Evolutionary conservation across 2,113 vertebrate genomes (phyloP), one percentile per base, ranked within the genome.

Genomic region (Meles meles): DNA sequence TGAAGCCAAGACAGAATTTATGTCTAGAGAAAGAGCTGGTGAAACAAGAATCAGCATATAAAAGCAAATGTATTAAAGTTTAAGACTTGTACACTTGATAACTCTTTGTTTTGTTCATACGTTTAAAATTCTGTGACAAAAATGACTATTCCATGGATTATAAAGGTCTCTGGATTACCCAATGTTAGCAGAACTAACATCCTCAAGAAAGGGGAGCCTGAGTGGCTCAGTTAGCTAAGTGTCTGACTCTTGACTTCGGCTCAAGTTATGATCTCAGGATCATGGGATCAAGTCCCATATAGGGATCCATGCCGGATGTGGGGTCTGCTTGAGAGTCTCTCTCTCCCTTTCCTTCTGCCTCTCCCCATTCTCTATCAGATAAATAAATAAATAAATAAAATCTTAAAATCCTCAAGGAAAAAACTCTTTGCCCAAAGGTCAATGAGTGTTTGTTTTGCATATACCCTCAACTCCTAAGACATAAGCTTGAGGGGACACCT

Each of bases 61-160:
- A 87, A 95, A 63, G 25, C 15, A 79, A 76, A 69, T n/a, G 13
- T 57, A 47, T 27, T 49, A 65, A 79, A 18, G 12, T 90, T 95
- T 69, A 88, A 39, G 59, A n/a, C 63, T 74, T 7, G 25, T 39
- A 61, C 9, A 72, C 55, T 71, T 92, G 63, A 49, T 47, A 65
- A 44, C 31, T 63, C 27, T 94, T 42, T n/a, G 39, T 85, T 82
- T 81, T 49, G 37, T 74, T 82, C 7, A 18, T 39, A 80, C 8
- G 55, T 83, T 97, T 96, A 61, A 57, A 84, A 90, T 25, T 37
- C 12, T 87, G 10, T 77, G 44, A 85, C 72, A 81, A 95, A 69
- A 72, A 65, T 25, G 42, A 14, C 63, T 59, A 65, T 44, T 4
- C 12, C 27, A 1, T 59, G 72, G 14, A 55, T 52, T 34, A 84